phyloP scores from a whole-genome alignment of 2,113 vertebrate genomes.

The Malurus alboscapulatus region DNA sequence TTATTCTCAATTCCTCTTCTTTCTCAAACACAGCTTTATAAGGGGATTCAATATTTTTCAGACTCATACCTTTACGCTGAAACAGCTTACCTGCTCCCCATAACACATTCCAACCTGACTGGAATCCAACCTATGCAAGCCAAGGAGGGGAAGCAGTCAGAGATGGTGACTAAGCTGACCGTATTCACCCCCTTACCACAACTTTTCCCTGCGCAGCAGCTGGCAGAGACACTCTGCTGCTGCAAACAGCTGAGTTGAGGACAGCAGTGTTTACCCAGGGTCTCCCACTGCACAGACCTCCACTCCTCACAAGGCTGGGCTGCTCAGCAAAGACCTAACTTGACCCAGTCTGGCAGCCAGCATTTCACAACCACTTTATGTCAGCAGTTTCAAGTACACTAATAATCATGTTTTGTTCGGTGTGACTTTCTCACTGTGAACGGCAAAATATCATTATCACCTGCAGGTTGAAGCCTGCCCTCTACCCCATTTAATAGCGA shows the following conservation, averaged over 20 bases:
- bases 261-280: background rate
- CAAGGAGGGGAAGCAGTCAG: background rate
- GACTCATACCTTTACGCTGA: background rate
- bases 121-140: background rate
- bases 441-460: constrained; percentile 59
- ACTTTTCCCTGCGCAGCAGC: background rate
- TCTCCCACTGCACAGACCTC: background rate
- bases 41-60: background rate
- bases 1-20: background rate
- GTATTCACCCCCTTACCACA: background rate
- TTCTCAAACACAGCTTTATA: background rate
- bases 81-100: background rate
- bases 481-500: constrained; percentile 30
- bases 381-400: constrained; percentile 60
- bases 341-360: constrained; percentile 58
- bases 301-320: constrained; percentile 18
- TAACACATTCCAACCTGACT: rapidly evolving
- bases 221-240: background rate
- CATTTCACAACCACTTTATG: constrained; percentile 58
- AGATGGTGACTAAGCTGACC: background rate
- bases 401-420: constrained; percentile 50
- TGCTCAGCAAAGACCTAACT: constrained; percentile 54
- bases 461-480: constrained; percentile 65
- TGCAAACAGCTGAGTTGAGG: background rate
- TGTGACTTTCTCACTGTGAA: constrained; percentile 51